These are phyloP conservation scores for Prenolepis imparis DNA, from an alignment of 2,888 invertebrate genomes.

Conservation along the genomic window DNA sequence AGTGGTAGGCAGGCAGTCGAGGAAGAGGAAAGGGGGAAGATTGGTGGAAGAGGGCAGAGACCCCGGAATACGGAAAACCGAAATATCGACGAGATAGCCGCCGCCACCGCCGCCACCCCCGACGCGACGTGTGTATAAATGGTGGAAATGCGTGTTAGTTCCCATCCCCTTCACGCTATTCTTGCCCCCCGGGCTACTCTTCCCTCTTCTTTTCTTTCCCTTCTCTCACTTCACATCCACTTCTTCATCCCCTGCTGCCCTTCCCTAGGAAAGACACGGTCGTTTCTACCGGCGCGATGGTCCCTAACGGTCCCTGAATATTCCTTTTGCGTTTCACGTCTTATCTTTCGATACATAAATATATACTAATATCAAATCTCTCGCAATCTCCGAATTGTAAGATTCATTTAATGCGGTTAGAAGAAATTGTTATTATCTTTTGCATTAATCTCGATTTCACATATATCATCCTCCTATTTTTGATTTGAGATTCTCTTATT, in stretches of 20 bases:
- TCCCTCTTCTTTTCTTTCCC: constrained; percentile 19
- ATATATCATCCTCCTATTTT: background rate
- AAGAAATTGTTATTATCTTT: constrained; percentile 14
- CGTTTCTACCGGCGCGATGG: too few relatives aligned
- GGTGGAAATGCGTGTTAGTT: constrained; percentile 74
- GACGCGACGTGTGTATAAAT: constrained; percentile 72
- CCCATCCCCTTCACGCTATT: constrained; percentile 27
- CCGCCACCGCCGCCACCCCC: constrained; percentile 60
- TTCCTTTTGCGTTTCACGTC: constrained; percentile 1
- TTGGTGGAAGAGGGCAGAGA: constrained; percentile 55
- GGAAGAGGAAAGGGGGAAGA: constrained; percentile 17
- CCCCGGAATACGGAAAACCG: constrained; percentile 74
- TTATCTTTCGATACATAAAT: constrained; percentile 27
- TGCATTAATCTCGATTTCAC: background rate
- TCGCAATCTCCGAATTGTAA: constrained; percentile 17
- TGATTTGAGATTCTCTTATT: background rate
- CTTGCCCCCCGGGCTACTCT: too few relatives aligned
- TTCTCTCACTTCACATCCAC: constrained; percentile 23
- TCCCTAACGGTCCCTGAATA: constrained; percentile 50
- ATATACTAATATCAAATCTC: constrained; percentile 17
- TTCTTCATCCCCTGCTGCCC: constrained; percentile 25
- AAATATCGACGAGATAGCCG: constrained; percentile 79
- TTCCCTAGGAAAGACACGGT: constrained; percentile 39
- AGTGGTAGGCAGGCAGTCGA: constrained; percentile 44
- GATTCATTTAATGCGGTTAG: background rate